Percentiles rank a stretch among this genome's conserved stretches.
These are phyloP conservation scores for Regulus satrapa DNA, from an alignment of 2,113 vertebrate genomes.

Conservation along the genomic window DNA sequence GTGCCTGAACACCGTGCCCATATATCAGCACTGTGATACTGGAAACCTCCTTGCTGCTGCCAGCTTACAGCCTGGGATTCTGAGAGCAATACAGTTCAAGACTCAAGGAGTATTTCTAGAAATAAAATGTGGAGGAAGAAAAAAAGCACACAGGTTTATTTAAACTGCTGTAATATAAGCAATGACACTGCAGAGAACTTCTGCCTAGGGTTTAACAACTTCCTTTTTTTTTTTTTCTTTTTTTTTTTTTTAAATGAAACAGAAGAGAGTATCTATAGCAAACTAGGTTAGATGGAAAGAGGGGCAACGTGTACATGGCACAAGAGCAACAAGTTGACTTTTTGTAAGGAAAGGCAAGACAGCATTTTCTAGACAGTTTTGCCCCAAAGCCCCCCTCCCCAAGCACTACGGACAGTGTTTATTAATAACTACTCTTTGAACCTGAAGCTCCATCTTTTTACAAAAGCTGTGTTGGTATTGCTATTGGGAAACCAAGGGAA, in stretches of 20 bases:
- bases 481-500: neutral
- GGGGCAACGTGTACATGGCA: neutral
- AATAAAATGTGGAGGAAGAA: neutral
- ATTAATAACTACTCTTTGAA: neutral
- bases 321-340: neutral
- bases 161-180: neutral
- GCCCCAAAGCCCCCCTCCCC: neutral
- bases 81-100: neutral
- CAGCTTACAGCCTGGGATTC: neutral
- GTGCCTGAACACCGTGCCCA: fast-evolving
- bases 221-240: too few relatives aligned
- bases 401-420: neutral
- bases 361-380: neutral
- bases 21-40: fast-evolving
- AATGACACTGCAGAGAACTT: neutral
- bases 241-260: neutral
- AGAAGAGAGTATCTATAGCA: neutral
- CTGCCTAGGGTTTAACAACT: neutral
- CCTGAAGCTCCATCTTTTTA: neutral
- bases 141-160: neutral
- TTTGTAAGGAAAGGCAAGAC: neutral
- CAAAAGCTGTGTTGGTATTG: neutral
- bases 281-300: neutral
- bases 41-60: fast-evolving
- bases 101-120: neutral